phyloP scores from a whole-genome alignment of 64 coral and sea anemone genomes.

The Porites australiensis region DNA sequence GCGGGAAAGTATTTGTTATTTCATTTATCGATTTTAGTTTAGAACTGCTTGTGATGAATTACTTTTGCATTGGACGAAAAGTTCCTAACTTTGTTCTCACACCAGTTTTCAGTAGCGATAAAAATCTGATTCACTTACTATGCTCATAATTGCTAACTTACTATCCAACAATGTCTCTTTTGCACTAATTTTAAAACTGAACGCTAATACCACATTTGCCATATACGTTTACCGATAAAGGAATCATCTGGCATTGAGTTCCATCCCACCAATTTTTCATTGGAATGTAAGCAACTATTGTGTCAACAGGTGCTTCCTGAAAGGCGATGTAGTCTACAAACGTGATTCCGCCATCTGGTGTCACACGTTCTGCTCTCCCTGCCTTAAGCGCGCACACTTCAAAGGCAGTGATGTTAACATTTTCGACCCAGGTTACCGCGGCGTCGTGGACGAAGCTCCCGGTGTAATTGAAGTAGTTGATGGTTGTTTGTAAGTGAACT shows the following conservation, averaged over 20 bases:
- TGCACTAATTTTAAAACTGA: too few species aligned
- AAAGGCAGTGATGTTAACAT: slow-evolving; percentile 40
- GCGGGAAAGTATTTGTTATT: too few species aligned
- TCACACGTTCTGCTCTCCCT: slow-evolving; percentile 71
- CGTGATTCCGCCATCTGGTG: slow-evolving; percentile 63
- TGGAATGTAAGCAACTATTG: slow-evolving; percentile 35
- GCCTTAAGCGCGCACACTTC: slow-evolving; percentile 72
- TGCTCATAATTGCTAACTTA: too few species aligned
- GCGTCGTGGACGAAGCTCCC: slow-evolving; percentile 78
- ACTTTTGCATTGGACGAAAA: too few species aligned
- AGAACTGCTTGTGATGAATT: too few species aligned
- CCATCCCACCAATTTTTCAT: slow-evolving; percentile 84
- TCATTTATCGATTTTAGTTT: too few species aligned
- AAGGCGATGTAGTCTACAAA: slow-evolving; percentile 78
- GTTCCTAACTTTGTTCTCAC: too few species aligned
- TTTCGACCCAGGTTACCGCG: slow-evolving; percentile 78
- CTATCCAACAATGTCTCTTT: too few species aligned
- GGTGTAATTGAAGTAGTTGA: slow-evolving; percentile 69
- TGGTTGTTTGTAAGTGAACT: slow-evolving; percentile 46
- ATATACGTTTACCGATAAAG: not conserved
- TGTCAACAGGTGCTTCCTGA: slow-evolving; percentile 59
- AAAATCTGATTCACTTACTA: too few species aligned
- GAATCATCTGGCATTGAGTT: slow-evolving; percentile 36
- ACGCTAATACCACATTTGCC: not conserved
- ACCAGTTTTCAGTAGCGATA: too few species aligned